These are phyloP conservation scores for Pteruthius melanotis DNA, from an alignment of 2,113 vertebrate genomes.

Conservation along the genomic window DNA sequence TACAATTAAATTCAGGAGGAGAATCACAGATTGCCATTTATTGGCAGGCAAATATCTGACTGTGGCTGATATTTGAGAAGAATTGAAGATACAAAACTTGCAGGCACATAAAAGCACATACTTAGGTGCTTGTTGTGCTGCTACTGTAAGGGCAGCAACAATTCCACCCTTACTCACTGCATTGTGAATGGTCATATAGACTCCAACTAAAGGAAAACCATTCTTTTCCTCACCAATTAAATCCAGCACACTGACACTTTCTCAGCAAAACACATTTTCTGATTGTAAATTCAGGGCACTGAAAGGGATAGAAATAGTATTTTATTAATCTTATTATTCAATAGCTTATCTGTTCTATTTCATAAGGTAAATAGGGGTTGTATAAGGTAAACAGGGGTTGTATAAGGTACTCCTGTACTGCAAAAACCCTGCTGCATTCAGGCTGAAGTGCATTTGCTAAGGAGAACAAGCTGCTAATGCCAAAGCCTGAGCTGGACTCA, in stretches of 20 bases:
- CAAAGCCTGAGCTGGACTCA: background rate
- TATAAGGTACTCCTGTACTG: background rate
- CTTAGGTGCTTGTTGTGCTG: background rate
- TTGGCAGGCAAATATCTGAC: background rate
- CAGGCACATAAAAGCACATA: background rate
- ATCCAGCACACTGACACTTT: background rate
- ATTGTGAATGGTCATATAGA: background rate
- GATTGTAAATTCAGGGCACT: background rate
- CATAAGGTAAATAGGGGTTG: background rate
- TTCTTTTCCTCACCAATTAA: background rate
- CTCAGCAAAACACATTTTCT: background rate
- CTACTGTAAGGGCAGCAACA: background rate
- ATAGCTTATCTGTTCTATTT: background rate
- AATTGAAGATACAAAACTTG: background rate
- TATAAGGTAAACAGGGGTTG: background rate
- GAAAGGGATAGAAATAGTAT: background rate
- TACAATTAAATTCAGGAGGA: background rate
- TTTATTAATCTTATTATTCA: conserved; percentile 8
- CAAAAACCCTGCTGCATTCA: background rate
- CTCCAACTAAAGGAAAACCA: background rate
- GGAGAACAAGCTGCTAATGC: conserved; percentile 3
- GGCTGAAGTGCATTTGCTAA: background rate
- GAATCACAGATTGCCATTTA: background rate
- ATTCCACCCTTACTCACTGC: background rate
- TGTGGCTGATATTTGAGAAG: background rate